Base-by-base conservation (phyloP, 2,888 invertebrate species). In the Resseliella maxima region DNA sequence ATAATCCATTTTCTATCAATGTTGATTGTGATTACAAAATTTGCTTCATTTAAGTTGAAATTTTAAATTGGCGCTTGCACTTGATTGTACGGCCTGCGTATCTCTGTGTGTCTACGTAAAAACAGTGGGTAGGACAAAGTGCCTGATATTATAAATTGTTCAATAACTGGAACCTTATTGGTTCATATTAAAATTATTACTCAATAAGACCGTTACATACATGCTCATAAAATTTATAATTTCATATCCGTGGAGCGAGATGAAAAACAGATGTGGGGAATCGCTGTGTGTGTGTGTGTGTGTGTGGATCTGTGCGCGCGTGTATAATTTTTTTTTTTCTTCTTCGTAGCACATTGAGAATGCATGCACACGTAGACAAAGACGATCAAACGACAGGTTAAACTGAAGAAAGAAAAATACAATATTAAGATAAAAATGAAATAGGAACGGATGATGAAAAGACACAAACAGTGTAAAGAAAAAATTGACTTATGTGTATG, bases 41-140 rank as follows among this genome's bases (percentile, higher is more conserved):
- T 50, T 18, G 46, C 8, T 50, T 18, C 46, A 18, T 50, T n/a
- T n/a, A n/a, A n/a, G n/a, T n/a, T n/a, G n/a, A n/a, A n/a, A n/a
- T n/a, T n/a, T n/a, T n/a, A n/a, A n/a, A n/a, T n/a, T n/a, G n/a
- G 8, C 46, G 2, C 18, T 15, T 18, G 18, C 46, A 15, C 46
- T 18, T 18, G 46, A 50, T 50, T 18, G 18, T 18, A 50, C 18
- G n/a, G 8, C 46, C 18, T 50, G 18, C 46, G 18, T 41, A 8
- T 5, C 3, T 59, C 72, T 31, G 24, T 24, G 59, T 59, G 50
- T 50, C 12, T 50, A 50, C 21, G 50, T 50, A n/a, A n/a, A n/a
- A 72, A 72, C 31, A 35, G 31, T 72, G 72, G 72, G 72, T 72
- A 72, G 72, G 72, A 72, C 72, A 59, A 59, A 59, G 5, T 8